These are phyloP conservation scores for Harpalus rufipes DNA, from an alignment of 2,888 invertebrate species.

Conservation along the genomic window DNA sequence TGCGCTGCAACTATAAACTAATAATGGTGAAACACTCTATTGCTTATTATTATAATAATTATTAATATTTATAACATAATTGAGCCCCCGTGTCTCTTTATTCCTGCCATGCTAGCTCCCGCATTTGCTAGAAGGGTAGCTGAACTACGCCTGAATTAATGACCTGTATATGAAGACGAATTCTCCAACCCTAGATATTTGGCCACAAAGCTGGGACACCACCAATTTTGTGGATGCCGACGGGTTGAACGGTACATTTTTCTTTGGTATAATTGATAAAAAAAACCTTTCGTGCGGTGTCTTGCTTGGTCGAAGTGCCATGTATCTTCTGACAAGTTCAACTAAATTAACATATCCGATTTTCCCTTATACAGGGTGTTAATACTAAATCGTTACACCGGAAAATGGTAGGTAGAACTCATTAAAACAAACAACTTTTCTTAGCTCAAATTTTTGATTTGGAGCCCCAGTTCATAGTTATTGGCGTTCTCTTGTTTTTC, in stretches of 20 bases:
- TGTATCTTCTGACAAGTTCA: neutral
- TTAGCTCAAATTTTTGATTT: too few relatives aligned
- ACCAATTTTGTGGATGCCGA: slow-evolving; percentile 53
- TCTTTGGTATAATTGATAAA: slow-evolving; percentile 23
- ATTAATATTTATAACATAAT: too few relatives aligned
- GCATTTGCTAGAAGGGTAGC: slow-evolving; percentile 2
- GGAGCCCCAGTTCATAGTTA: too few relatives aligned
- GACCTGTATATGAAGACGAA: slow-evolving; percentile 10
- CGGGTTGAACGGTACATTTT: slow-evolving; percentile 58
- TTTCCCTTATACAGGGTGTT: too few relatives aligned
- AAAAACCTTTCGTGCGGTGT: too few relatives aligned
- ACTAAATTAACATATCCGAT: neutral
- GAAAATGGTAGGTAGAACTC: too few relatives aligned
- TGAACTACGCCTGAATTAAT: neutral
- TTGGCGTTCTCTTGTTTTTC: too few relatives aligned
- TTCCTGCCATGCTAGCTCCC: neutral
- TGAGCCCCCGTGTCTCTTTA: slow-evolving; percentile 5
- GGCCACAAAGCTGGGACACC: slow-evolving; percentile 40
- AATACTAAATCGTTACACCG: too few relatives aligned
- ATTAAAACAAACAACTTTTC: too few relatives aligned
- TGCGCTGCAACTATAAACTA: too few relatives aligned
- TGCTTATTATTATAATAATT: too few relatives aligned
- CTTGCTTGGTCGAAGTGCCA: slow-evolving; percentile 8
- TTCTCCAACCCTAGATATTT: slow-evolving; percentile 37
- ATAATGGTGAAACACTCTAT: too few relatives aligned